These are phyloP conservation scores for Polypterus senegalus DNA, from an alignment of 2,113 vertebrate species.

Conservation along the genomic window DNA sequence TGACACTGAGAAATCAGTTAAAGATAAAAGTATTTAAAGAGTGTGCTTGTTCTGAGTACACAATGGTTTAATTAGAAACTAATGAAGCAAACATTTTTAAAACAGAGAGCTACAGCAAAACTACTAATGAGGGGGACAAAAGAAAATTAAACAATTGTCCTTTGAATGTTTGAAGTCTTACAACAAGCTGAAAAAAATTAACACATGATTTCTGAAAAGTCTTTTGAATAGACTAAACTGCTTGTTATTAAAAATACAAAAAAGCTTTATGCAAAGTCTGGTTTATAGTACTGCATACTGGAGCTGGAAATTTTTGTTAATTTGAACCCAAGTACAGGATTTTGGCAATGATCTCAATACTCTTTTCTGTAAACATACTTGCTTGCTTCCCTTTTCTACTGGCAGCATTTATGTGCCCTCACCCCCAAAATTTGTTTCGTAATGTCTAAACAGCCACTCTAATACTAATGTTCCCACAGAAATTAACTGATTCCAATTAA, in stretches of 20 bases:
- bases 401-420: slow-evolving; percentile 36
- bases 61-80: too few species aligned
- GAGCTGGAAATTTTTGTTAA: slow-evolving; percentile 40
- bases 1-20: too few species aligned
- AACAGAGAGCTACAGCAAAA: too few species aligned
- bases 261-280: slow-evolving; percentile 8
- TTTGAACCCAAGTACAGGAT: slow-evolving; percentile 31
- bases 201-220: neutral
- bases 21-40: too few species aligned
- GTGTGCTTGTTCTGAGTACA: too few species aligned
- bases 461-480: slow-evolving; percentile 44
- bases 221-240: slow-evolving; percentile 13
- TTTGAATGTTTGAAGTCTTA: too few species aligned
- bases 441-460: slow-evolving; percentile 35
- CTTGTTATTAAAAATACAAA: slow-evolving; percentile 2
- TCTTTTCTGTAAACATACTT: slow-evolving; percentile 49
- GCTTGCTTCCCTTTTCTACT: slow-evolving; percentile 47
- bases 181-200: too few species aligned
- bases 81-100: too few species aligned
- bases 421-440: slow-evolving; percentile 30
- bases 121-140: too few species aligned
- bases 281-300: slow-evolving; percentile 2
- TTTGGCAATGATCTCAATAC: slow-evolving; percentile 49
- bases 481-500: slow-evolving; percentile 34
- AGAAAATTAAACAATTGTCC: too few species aligned